A percentile compares a stretch with the other conserved stretches of the same genome.
Evolutionary conservation across 1,140 invertebrate species (phyloP).

Genomic region (Brachionus manjavacas): DNA sequence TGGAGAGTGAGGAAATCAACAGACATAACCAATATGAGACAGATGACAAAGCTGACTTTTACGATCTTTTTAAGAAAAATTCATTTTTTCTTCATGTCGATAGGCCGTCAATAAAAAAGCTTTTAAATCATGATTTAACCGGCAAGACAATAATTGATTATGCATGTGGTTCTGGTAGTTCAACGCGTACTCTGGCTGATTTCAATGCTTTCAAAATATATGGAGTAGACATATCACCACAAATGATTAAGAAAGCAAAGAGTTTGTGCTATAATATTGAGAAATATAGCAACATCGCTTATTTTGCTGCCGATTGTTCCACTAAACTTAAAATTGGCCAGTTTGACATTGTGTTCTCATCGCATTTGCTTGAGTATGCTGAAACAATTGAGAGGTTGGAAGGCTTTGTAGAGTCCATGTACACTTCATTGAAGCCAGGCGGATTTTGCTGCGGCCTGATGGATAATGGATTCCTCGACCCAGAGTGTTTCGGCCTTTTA

Average conservation of each 20-base stretch:
- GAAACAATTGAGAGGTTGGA: not conserved
- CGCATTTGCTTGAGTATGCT: not conserved
- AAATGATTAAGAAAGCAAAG: slow-evolving; percentile 2
- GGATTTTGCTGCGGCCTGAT: not conserved
- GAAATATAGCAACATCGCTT: not conserved
- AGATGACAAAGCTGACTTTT: not conserved
- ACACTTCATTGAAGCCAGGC: not conserved
- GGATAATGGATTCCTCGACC: not conserved
- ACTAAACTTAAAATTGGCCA: not conserved
- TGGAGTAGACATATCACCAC: not conserved
- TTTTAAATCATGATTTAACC: not conserved
- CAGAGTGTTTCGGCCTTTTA: not conserved
- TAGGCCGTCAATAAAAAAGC: not conserved
- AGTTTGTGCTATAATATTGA: not conserved
- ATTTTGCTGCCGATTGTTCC: not conserved
- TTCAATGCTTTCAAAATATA: not conserved
- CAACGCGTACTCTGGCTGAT: not conserved
- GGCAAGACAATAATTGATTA: not conserved
- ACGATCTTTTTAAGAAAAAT: not conserved
- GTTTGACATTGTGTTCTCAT: not conserved
- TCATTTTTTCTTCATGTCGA: not conserved
- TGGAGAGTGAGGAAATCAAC: not conserved
- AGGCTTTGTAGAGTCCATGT: not conserved
- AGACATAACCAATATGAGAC: slow-evolving; percentile 8
- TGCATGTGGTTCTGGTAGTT: not conserved